phyloP scores from a whole-genome alignment of 2,797 vertebrate species.

The Harpagifer antarcticus region DNA sequence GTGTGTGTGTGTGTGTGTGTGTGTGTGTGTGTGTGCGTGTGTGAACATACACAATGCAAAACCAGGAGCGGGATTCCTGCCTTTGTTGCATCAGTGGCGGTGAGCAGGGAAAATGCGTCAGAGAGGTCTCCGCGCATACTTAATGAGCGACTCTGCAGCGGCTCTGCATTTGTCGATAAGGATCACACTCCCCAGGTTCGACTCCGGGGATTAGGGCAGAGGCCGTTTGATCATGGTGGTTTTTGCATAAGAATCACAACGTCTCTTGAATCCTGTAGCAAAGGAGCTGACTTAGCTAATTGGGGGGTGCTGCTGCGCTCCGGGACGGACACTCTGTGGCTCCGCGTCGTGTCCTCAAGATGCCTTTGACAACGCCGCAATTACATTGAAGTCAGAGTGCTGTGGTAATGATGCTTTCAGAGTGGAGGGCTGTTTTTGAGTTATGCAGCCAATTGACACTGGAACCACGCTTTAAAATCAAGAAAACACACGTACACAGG shows the following conservation, averaged over 20 bases:
- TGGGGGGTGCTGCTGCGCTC: constrained; percentile 55
- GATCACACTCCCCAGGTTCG: constrained; percentile 79
- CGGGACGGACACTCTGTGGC: constrained; percentile 45
- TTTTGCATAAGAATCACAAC: constrained; percentile 78
- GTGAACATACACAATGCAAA: constrained; percentile 66
- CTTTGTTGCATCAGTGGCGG: constrained; percentile 66
- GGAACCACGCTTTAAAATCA: constrained; percentile 37
- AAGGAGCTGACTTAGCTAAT: constrained; percentile 78
- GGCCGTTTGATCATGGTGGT: constrained; percentile 74
- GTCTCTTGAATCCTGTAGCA: constrained; percentile 56
- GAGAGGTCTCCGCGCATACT: constrained; percentile 71
- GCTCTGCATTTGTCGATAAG: constrained; percentile 76
- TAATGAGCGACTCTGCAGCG: constrained; percentile 66
- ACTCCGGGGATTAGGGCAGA: constrained; percentile 77
- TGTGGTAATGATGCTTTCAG: constrained; percentile 62
- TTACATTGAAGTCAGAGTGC: constrained; percentile 57
- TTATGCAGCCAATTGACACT: constrained; percentile 22
- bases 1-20: no score
- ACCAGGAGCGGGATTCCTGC: constrained; percentile 32
- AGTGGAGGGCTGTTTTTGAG: constrained; percentile 25
- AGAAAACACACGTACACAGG: constrained; percentile 5
- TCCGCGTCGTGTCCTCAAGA: constrained; percentile 64
- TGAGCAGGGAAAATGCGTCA: constrained; percentile 53
- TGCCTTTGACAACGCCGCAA: constrained; percentile 69
- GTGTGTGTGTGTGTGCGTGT: neutral